A percentile compares a stretch with the other conserved stretches of the same genome.
Conservation (phyloP, 1,140 invertebrate species). For the Melanaphis sacchari region DNA sequence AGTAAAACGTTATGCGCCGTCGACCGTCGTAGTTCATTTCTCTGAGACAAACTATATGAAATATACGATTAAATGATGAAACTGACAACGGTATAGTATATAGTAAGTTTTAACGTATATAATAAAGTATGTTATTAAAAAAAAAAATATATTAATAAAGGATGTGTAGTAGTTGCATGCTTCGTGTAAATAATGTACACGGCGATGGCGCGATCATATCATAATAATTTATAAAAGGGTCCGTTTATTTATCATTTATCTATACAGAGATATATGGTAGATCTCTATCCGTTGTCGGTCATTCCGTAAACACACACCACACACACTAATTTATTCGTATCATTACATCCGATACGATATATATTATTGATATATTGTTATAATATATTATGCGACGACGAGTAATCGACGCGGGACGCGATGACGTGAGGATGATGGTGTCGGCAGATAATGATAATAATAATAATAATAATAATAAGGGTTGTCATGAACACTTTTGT, state of each 20-base stretch:
- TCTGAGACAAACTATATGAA: background rate
- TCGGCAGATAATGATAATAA: background rate
- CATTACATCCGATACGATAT: background rate
- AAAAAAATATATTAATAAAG: background rate
- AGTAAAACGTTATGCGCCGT: background rate
- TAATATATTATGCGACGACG: background rate
- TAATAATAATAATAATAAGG: constrained; percentile 3
- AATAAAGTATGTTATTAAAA: background rate
- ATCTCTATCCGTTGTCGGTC: too few species aligned
- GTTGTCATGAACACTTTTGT: background rate
- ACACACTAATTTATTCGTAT: background rate
- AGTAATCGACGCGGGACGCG: background rate
- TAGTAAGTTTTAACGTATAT: too few species aligned
- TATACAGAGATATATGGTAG: too few species aligned
- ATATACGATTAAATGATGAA: too few species aligned
- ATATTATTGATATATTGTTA: background rate
- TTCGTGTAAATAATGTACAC: background rate
- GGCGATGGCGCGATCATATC: background rate
- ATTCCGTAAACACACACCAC: background rate
- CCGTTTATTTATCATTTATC: background rate
- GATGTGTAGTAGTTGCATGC: too few species aligned
- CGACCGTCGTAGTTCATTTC: background rate
- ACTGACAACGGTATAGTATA: too few species aligned
- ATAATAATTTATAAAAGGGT: background rate
- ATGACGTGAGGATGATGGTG: background rate